Base-by-base conservation (phyloP, 2,113 vertebrate species). In the Smithornis capensis region DNA sequence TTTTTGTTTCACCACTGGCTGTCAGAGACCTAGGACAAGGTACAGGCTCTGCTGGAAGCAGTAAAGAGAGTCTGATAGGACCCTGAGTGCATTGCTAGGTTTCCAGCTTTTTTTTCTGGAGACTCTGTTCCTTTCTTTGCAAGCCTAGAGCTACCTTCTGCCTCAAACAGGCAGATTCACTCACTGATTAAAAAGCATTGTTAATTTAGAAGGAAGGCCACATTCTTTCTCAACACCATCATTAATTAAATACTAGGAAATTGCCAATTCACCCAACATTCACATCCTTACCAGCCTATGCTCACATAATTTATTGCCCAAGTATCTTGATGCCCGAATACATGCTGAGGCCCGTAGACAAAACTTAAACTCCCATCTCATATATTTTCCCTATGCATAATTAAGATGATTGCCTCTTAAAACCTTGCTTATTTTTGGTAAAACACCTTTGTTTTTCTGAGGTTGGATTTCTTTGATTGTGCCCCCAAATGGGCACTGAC, bases 201-300 rank as follows among this genome's bases (percentile, higher is more conserved):
- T 96, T 97, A 94, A 96, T 96, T 96, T 94, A 95, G 94, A 96
- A 90, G 92, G 95, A 95, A 96, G 95, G 76, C 95, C 92, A 33
- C 95, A 96, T 97, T 97, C 94, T 75, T 97, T 96, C 92, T 88
- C 71, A 93, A 92, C 95, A 78, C 73, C 92, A 96, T 96, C 94
- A 94, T 91, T 97, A 96, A 96, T 96, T 95, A 97, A 96, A 81
- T 83, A 92, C 94, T 96, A 96, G 96, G 94, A 96, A 96, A 97
- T 95, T 95, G 92, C 95, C 85, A 94, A 93, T 97, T 97, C 94
- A 90, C 93, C 92, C 76, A 83, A 71, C 94, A 83, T 95, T 93
- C 76, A 89, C 79, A 88, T 95, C 94, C 88, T 97, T 83, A 95
- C 92, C 93, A 96, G 67, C 75, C 90, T 94, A 3, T 81, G 76